Evolutionary conservation across 2,888 invertebrate species (phyloP), one percentile per base, ranked within the genome.

Genomic region (Spicauda simplicius): DNA sequence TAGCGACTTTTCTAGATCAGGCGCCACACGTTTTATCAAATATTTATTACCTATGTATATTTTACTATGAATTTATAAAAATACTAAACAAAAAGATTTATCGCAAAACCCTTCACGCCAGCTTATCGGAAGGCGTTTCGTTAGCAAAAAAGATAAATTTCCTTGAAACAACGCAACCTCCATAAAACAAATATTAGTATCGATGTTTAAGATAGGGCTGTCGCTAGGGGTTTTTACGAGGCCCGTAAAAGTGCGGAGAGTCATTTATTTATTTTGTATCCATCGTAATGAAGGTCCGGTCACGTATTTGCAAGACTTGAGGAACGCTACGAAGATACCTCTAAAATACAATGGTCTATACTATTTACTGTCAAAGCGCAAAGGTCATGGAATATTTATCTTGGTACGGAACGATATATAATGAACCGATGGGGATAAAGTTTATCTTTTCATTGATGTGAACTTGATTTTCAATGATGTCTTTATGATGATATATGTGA

Each of bases 171-270:
- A 75, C 81, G 45, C 56, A 68, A 75, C 81, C 80, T 79, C 78
- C 80, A 81, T 85, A 85, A 85, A 86, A 80, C 79, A 85, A 84
- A 85, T 83, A 86, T 85, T 82, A 83, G 80, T 81, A 81, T 80
- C 78, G 77, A 77, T 79, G 77, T 78, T 76, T 77, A 76, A 80
- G 77, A 81, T 82, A 78, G 79, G 74, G 74, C 79, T 81, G 80
- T 84, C 84, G 78, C 77, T 80, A 71, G 73, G 70, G 45, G 75
- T 73, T 81, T 85, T 86, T 86, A 84, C 80, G 83, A 78, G 73
- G 68, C 66, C 75, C 77, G 78, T 78, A 80, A 80, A 76, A 69
- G 65, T 25, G 65, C 56, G 33, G 62, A 72, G 77, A 80, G 77
- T 77, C 76, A 78, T 80, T 79, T 83, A 80, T 82, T 80, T 85